Evolutionary conservation across 2,888 invertebrate species (phyloP).

Genomic region (Morinoia aosen): DNA sequence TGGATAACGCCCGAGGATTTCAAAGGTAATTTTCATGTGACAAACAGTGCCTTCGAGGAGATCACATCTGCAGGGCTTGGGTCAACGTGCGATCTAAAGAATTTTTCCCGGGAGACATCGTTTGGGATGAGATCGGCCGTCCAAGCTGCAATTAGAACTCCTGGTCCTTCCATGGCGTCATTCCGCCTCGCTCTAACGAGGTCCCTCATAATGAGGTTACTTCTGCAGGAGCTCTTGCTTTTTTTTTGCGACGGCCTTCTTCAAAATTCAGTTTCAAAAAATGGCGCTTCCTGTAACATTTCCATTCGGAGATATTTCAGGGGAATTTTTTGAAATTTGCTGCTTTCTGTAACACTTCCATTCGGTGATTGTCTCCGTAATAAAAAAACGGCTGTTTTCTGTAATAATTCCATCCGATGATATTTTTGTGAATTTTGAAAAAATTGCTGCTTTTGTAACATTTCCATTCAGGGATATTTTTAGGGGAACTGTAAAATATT

Average conservation of each 20-base stretch:
- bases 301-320: background rate
- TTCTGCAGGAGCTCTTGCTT: background rate
- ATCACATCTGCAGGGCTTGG: background rate
- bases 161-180: background rate
- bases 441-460: background rate
- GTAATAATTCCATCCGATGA: background rate
- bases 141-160: conserved; percentile 4
- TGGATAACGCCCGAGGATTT: background rate
- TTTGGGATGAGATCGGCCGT: conserved; percentile 17
- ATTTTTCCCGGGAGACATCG: conserved; percentile 10
- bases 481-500: background rate
- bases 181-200: background rate
- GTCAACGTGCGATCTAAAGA: conserved; percentile 12
- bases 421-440: background rate
- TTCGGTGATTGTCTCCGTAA: no score
- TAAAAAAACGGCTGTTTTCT: background rate
- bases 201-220: background rate
- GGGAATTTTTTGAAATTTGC: no score
- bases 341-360: no score
- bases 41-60: background rate
- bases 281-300: background rate
- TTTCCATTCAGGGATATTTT: background rate
- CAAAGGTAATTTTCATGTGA: background rate
- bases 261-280: background rate
- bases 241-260: background rate